Evolutionary conservation across 2,797 vertebrate genomes (phyloP).

Genomic region (Xiphorhynchus erythropygius): DNA sequence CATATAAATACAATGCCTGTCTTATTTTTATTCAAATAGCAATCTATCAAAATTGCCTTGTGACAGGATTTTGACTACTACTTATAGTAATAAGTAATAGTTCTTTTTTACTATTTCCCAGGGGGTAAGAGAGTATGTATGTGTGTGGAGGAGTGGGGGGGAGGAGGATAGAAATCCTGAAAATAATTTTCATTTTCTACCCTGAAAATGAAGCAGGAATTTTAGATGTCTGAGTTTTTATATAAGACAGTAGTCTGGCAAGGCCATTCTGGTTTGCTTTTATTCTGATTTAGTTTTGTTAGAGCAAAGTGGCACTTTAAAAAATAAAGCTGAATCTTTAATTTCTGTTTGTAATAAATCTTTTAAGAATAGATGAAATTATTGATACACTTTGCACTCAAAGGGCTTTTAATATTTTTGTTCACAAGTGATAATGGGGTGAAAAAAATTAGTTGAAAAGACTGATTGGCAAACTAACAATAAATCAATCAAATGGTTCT

Average conservation of each 20-base stretch:
- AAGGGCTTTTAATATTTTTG: conserved; percentile 65
- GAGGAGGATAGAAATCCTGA: background rate
- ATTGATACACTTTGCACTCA: conserved; percentile 35
- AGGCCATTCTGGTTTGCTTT: background rate
- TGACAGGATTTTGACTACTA: conserved; percentile 44
- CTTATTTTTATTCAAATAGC: conserved; percentile 44
- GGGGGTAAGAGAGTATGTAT: background rate
- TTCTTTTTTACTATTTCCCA: background rate
- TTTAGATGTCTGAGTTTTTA: background rate
- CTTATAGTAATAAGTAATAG: conserved; percentile 17
- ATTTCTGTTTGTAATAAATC: background rate
- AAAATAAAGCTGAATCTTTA: background rate
- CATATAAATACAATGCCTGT: conserved; percentile 28
- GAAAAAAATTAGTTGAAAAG: background rate
- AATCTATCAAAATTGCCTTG: conserved; percentile 48
- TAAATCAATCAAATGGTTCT: conserved; percentile 55
- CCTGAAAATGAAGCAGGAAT: background rate
- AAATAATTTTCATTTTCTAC: background rate
- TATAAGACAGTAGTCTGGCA: background rate
- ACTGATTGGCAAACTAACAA: conserved; percentile 15
- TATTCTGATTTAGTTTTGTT: background rate
- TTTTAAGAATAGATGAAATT: background rate
- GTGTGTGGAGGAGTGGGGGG: background rate
- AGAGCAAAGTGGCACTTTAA: background rate
- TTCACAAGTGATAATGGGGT: conserved; percentile 52